phyloP scores from a whole-genome alignment of 2,888 invertebrate species.

The Drosophila pullipes region DNA sequence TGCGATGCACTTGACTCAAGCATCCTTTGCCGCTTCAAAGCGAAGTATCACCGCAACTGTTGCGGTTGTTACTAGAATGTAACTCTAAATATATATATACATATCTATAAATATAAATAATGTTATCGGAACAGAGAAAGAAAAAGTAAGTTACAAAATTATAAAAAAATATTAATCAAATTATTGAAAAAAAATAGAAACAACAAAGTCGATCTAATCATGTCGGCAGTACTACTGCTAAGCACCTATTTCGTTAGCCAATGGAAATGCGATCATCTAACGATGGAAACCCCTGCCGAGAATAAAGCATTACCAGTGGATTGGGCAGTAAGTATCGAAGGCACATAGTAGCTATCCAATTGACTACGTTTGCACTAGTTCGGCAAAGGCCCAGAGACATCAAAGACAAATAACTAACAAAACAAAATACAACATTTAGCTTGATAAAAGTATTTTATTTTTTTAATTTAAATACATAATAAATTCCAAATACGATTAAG shows the following conservation, averaged over 20 bases:
- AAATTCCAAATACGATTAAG: not conserved
- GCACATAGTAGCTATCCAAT: not conserved
- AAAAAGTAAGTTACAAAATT: not conserved
- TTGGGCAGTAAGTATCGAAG: not conserved
- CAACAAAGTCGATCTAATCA: not conserved
- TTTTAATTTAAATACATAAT: not conserved
- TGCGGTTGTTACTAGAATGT: slow-evolving; percentile 58
- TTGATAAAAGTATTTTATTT: not conserved
- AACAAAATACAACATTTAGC: not conserved
- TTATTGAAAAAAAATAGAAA: not conserved
- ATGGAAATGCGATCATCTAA: not conserved
- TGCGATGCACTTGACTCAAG: slow-evolving; percentile 72
- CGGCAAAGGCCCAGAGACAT: not conserved
- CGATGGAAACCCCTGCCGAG: not conserved
- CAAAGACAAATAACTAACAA: slow-evolving; percentile 1
- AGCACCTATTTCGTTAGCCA: not conserved
- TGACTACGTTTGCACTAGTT: too few species aligned
- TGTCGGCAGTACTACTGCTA: not conserved
- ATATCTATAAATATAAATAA: not conserved
- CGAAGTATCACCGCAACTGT: slow-evolving; percentile 75
- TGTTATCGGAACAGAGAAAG: not conserved
- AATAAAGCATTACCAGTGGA: not conserved
- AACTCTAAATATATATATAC: not conserved
- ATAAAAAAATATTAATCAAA: not conserved
- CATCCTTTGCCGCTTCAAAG: slow-evolving; percentile 65